Base-by-base conservation (phyloP, 2,113 vertebrate species). In the Varanus komodoensis region DNA sequence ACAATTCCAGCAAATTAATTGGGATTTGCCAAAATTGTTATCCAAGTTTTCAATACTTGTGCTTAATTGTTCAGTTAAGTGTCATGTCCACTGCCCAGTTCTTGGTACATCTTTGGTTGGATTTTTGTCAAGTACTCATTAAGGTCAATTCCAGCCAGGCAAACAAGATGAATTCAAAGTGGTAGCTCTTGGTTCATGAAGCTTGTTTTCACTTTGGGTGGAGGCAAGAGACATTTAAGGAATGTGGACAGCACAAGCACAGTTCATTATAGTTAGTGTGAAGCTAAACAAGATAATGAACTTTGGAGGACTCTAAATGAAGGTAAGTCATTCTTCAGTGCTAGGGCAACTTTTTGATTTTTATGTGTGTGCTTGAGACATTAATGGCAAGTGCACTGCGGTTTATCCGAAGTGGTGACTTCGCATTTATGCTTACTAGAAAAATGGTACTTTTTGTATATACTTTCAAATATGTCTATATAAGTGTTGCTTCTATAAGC, bases 41-140 rank as follows among this genome's bases (percentile, higher is more conserved):
- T 44, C 38, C 38, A 44, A 44, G 38, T 44, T 44, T 44, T 44
- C 38, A 44, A 44, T 57, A 54, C 14, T 12, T 44, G 38, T 19
- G 25, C 8, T 19, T 17, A 67, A 67, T 23, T 19, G 8, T 27
- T 74, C 32, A n/a, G 8, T 75, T 12, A 34, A 54, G 19, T 78
- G 64, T 50, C 3, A 7, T 44, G 57, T 68, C 48, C 6, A 52
- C 17, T 80, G 4, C 86, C 54, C 50, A 38, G n/a, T 52, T 44
- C 32, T 87, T 82, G 69, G 19, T 91, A 79, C 17, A 54, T 84
- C n/a, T 84, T 83, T 68, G 44, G 27, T 48, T 90, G 92, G 50
- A 93, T 84, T 93, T 74, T 92, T 92, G 90, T 84, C 83, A 93
- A 94, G 87, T 89, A 25, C 8, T 44, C 77, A 88, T 83, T 94